These are phyloP conservation scores for Melitaea athalia DNA, from an alignment of 2,888 invertebrate genomes.

Conservation along the genomic window DNA sequence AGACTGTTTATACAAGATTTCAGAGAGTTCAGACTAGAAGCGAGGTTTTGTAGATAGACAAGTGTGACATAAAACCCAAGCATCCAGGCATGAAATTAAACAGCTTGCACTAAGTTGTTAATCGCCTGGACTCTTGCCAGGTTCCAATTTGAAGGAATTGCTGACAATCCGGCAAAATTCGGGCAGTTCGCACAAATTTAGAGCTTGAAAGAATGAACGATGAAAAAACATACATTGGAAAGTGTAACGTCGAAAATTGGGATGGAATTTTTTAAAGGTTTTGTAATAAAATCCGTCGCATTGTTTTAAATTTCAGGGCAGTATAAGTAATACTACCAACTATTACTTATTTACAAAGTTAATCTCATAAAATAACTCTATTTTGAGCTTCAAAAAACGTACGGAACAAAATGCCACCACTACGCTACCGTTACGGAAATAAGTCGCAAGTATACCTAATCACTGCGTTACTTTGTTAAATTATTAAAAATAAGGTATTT, in stretches of 20 bases:
- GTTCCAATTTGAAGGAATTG: slow-evolving; percentile 69
- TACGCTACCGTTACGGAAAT: too few relatives aligned
- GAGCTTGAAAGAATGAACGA: slow-evolving; percentile 26
- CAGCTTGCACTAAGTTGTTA: slow-evolving; percentile 69
- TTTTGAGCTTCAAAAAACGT: too few relatives aligned
- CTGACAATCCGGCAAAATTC: slow-evolving; percentile 52
- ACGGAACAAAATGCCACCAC: too few relatives aligned
- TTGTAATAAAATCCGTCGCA: neutral
- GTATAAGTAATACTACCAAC: too few relatives aligned
- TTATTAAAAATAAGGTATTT: too few relatives aligned
- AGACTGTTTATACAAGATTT: slow-evolving; percentile 22
- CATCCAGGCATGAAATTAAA: slow-evolving; percentile 74
- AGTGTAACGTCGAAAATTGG: slow-evolving; percentile 9
- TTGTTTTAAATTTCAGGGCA: neutral
- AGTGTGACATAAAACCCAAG: slow-evolving; percentile 47
- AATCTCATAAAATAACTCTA: too few relatives aligned
- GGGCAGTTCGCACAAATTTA: slow-evolving; percentile 42
- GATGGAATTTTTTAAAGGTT: neutral
- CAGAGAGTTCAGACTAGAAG: slow-evolving; percentile 16
- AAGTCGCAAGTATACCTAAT: too few relatives aligned
- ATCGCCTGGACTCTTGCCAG: slow-evolving; percentile 70
- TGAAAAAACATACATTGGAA: slow-evolving; percentile 24
- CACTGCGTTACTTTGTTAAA: too few relatives aligned
- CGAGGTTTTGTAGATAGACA: slow-evolving; percentile 15
- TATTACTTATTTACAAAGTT: too few relatives aligned